A percentile compares a stretch with the other conserved stretches of the same genome.
Evolutionary conservation across 1,140 invertebrate genomes (phyloP).

Genomic region (Eupristina koningsbergeri): DNA sequence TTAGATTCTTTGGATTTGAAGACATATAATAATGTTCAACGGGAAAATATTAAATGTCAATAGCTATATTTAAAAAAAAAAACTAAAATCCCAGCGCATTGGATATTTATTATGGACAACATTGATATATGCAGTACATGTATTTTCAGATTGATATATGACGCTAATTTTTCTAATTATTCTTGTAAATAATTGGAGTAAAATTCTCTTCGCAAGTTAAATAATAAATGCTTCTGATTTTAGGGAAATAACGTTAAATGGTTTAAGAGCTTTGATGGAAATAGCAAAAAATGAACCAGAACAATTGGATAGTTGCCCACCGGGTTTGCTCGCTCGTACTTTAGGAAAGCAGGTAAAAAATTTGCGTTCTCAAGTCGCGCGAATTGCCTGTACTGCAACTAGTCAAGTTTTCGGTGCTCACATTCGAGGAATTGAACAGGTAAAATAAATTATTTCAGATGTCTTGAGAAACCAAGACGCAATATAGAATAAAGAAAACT

Average conservation of each 20-base stretch:
- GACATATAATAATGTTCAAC: too few relatives aligned
- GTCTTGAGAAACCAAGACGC: too few relatives aligned
- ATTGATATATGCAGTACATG: background rate
- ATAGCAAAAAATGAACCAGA: slow-evolving; percentile 83
- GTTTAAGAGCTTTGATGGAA: slow-evolving; percentile 81
- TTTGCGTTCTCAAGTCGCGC: slow-evolving; percentile 90
- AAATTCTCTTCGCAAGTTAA: background rate
- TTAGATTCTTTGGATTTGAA: too few relatives aligned
- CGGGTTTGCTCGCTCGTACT: slow-evolving; percentile 77
- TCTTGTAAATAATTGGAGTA: background rate
- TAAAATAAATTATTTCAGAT: slow-evolving; percentile 62
- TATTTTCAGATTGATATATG: background rate
- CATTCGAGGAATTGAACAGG: slow-evolving; percentile 83
- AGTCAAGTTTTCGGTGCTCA: slow-evolving; percentile 83
- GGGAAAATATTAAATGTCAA: too few relatives aligned
- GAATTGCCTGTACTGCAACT: slow-evolving; percentile 86
- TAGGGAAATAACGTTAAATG: slow-evolving; percentile 88
- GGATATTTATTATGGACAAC: too few relatives aligned
- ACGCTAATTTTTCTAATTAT: background rate
- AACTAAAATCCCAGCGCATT: too few relatives aligned
- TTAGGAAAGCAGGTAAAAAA: slow-evolving; percentile 87
- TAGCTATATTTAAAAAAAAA: too few relatives aligned
- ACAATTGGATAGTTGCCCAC: slow-evolving; percentile 75
- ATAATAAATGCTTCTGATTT: slow-evolving; percentile 14
- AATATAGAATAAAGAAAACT: too few relatives aligned